phyloP scores from a whole-genome alignment of 2,888 invertebrate species.

The Platerodrilus igneus region DNA sequence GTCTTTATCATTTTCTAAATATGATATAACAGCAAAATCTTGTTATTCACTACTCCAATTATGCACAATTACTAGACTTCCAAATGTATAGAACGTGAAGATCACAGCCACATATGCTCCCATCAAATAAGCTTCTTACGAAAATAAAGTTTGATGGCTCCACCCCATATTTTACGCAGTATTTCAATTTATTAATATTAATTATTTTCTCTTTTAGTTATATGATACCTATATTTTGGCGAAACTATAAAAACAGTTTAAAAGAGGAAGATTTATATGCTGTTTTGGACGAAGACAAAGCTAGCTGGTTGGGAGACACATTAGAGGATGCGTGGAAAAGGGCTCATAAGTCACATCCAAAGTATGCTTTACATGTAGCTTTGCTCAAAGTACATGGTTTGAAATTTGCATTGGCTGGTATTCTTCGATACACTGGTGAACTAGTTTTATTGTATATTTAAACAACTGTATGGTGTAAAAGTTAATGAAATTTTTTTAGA shows the following conservation, averaged over 20 bases:
- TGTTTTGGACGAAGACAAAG: conserved; percentile 62
- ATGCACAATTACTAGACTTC: too few species aligned
- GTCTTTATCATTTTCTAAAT: too few species aligned
- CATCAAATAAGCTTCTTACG: too few species aligned
- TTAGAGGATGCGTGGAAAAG: conserved; percentile 54
- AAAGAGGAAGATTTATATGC: conserved; percentile 68
- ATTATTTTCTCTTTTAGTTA: neutral
- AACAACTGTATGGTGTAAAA: too few species aligned
- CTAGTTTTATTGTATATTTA: conserved; percentile 42
- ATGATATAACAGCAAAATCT: too few species aligned
- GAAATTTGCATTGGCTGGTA: conserved; percentile 34
- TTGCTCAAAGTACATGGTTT: conserved; percentile 37
- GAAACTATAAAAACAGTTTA: neutral
- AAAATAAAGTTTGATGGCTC: too few species aligned
- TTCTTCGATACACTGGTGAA: conserved; percentile 39
- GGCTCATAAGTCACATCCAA: conserved; percentile 39
- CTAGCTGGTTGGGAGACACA: conserved; percentile 58
- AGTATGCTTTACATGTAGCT: conserved; percentile 38
- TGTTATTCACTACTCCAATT: too few species aligned
- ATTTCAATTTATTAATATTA: too few species aligned
- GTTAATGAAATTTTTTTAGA: conserved; percentile 31
- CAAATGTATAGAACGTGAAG: too few species aligned
- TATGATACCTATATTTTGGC: neutral
- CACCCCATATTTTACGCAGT: too few species aligned
- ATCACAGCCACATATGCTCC: too few species aligned